These are phyloP conservation scores for Crematogaster levior DNA, from an alignment of 2,888 invertebrate species.

Conservation along the genomic window DNA sequence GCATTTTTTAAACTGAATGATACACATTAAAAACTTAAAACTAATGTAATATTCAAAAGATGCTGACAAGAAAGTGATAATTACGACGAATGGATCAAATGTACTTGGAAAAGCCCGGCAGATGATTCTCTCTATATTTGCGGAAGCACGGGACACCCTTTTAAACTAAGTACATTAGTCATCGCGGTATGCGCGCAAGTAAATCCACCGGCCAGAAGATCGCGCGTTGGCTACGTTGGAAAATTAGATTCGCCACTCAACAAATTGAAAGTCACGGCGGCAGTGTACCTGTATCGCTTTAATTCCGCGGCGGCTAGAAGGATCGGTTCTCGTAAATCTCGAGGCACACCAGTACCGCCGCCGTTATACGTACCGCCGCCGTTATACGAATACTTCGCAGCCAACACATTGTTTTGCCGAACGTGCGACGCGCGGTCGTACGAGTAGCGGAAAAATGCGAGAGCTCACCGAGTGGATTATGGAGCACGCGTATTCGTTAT, in stretches of 20 bases:
- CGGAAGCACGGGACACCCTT: conserved; percentile 28
- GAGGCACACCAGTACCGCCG: conserved; percentile 3
- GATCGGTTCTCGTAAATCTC: conserved; percentile 70
- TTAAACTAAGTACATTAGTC: conserved; percentile 51
- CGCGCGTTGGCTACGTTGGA: conserved; percentile 39
- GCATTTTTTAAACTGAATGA: background rate
- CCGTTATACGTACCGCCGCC: background rate
- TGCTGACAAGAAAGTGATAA: background rate
- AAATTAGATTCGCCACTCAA: conserved; percentile 65
- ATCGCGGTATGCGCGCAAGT: conserved; percentile 51
- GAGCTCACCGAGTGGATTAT: conserved; percentile 69
- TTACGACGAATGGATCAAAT: conserved; percentile 3
- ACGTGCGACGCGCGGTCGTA: background rate
- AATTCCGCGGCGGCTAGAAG: conserved; percentile 64
- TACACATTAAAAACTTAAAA: too few species aligned
- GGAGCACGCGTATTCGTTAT: conserved; percentile 70
- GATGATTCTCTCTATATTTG: conserved; percentile 41
- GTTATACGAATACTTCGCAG: conserved; percentile 54
- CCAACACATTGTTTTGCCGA: conserved; percentile 52
- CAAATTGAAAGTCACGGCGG: conserved; percentile 74
- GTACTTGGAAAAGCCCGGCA: background rate
- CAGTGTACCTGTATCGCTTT: conserved; percentile 63
- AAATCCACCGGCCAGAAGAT: conserved; percentile 48
- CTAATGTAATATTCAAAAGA: background rate
- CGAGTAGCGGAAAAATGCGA: conserved; percentile 50